A percentile compares a stretch with the other conserved stretches of the same genome.
These are phyloP conservation scores for Panthera uncia DNA, from an alignment of 2,113 vertebrate genomes.

Conservation along the genomic window DNA sequence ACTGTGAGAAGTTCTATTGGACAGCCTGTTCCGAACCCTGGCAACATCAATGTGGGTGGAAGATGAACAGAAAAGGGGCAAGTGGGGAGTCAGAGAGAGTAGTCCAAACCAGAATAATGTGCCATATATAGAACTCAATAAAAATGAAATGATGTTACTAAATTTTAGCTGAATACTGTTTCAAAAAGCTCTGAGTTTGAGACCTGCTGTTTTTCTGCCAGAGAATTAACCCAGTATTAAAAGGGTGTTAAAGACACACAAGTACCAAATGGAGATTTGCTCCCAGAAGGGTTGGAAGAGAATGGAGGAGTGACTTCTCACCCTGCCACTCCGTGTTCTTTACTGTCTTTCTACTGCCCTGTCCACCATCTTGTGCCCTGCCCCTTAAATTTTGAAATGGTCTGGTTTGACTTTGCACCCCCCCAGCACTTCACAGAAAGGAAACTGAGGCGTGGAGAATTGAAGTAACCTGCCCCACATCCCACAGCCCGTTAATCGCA, in stretches of 20 bases:
- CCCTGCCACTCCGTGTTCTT: accelerated
- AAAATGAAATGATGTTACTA: neutral
- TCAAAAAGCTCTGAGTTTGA: neutral
- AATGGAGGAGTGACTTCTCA: neutral
- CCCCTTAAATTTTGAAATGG: neutral
- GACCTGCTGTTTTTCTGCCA: neutral
- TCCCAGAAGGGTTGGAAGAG: neutral
- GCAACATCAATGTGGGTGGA: neutral
- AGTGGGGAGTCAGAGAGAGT: neutral
- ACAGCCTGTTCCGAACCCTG: neutral
- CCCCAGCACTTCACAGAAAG: neutral
- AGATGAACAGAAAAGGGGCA: neutral
- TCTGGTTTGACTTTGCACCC: neutral
- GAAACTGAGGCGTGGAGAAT: neutral
- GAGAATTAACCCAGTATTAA: neutral
- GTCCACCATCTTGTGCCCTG: neutral
- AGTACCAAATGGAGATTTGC: neutral
- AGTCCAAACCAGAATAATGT: neutral
- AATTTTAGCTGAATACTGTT: neutral
- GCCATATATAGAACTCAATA: neutral
- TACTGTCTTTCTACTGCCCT: neutral
- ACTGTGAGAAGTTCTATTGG: neutral
- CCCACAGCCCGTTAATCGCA: neutral
- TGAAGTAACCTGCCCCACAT: neutral
- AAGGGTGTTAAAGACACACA: neutral